A percentile compares a stretch with the other conserved stretches of the same genome.
Evolutionary conservation across 2,113 vertebrate species (phyloP).

Genomic region (Calyptomena viridis): DNA sequence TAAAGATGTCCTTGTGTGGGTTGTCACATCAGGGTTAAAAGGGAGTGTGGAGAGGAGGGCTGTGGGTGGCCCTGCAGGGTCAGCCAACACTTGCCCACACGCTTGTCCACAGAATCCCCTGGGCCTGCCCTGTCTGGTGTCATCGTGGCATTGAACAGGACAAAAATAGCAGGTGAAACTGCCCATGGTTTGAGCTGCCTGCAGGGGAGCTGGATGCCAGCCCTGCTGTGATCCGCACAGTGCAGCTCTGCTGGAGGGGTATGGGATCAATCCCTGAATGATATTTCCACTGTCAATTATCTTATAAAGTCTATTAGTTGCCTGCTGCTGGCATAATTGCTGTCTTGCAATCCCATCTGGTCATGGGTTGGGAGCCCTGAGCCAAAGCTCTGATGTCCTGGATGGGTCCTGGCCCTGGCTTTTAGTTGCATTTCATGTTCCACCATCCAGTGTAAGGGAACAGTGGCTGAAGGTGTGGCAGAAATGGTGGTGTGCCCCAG

Average conservation of each 20-base stretch:
- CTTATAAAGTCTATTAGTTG: background rate
- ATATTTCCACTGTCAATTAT: constrained; percentile 29
- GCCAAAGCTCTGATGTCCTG: background rate
- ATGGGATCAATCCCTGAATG: background rate
- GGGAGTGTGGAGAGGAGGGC: background rate
- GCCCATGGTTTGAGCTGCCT: background rate
- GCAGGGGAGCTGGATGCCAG: background rate
- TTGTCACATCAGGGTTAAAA: background rate
- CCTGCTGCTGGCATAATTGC: background rate
- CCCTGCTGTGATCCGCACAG: background rate
- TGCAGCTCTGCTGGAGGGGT: background rate
- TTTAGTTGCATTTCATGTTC: background rate
- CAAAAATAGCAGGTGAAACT: background rate
- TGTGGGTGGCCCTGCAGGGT: background rate
- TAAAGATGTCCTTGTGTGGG: background rate
- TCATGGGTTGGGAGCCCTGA: background rate
- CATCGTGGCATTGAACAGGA: background rate
- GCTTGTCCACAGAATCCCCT: background rate
- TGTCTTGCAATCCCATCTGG: background rate
- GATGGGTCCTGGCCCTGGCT: background rate
- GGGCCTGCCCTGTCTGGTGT: background rate
- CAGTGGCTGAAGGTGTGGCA: background rate
- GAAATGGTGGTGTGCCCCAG: background rate
- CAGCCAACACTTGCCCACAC: accelerated
- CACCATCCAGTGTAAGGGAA: background rate